Conservation (phyloP, 2,113 vertebrate species). For the Hirundichthys speculiger region DNA sequence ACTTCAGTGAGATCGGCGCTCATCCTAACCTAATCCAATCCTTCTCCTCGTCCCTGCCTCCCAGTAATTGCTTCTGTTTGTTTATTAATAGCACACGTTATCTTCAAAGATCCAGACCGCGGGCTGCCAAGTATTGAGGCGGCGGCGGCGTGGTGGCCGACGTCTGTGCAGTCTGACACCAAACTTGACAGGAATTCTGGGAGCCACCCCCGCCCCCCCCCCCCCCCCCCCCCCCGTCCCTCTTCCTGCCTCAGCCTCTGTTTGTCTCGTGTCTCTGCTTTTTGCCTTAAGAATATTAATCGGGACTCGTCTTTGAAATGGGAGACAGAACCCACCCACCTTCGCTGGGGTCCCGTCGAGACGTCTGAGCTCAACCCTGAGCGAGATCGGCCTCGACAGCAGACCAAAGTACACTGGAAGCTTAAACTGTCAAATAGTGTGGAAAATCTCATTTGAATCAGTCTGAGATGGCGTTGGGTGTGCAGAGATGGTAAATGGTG, state of each 20-base stretch:
- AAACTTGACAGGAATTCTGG: constrained; percentile 78
- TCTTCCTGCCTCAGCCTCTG: constrained; percentile 31
- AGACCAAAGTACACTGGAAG: constrained; percentile 53
- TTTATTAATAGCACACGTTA: constrained; percentile 84
- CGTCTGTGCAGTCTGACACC: constrained; percentile 61
- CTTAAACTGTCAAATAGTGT: constrained; percentile 59
- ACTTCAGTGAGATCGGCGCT: constrained; percentile 73
- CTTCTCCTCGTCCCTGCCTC: constrained; percentile 67
- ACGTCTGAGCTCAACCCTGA: constrained; percentile 63
- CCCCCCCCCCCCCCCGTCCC: constrained; percentile 13
- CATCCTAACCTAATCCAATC: constrained; percentile 79
- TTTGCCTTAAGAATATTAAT: constrained; percentile 76
- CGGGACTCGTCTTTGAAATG: constrained; percentile 70
- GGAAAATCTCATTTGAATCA: constrained; percentile 74
- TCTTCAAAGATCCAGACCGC: constrained; percentile 86
- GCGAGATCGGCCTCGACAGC: constrained; percentile 62
- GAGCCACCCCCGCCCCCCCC: constrained; percentile 60
- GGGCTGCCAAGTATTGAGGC: constrained; percentile 67
- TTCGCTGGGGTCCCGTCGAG: constrained; percentile 44
- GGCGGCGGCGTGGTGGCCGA: constrained; percentile 20
- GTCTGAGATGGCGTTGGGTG: constrained; percentile 39
- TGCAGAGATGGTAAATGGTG: constrained; percentile 58
- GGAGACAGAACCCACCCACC: constrained; percentile 40
- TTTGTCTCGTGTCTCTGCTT: constrained; percentile 48
- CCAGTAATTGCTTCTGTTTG: constrained; percentile 83